Conservation (phyloP, 2,888 invertebrate species). For the Mesochorus sp. region DNA sequence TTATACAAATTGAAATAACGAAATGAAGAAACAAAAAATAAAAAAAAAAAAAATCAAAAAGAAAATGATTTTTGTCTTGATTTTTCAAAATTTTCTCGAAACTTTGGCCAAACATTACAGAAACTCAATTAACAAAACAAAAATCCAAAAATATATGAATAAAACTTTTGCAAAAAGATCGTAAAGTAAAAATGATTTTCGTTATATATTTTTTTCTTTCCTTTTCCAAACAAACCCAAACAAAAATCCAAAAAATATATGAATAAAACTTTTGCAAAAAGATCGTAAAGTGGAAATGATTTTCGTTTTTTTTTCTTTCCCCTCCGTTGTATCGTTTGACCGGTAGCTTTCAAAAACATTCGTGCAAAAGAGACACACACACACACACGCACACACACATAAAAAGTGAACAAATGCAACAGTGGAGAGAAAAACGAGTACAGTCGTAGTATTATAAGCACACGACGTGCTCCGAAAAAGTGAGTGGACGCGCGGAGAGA, state of each 20-base stretch:
- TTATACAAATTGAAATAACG: too few relatives aligned
- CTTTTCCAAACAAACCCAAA: too few relatives aligned
- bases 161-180: not conserved
- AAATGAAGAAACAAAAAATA: too few relatives aligned
- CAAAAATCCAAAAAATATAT: not conserved
- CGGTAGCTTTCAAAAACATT: not conserved
- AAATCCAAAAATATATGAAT: not conserved
- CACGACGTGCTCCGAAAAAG: constrained; percentile 32
- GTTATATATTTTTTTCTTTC: not conserved
- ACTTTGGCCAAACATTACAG: not conserved
- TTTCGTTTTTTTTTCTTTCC: not conserved
- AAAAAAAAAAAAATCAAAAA: too few relatives aligned
- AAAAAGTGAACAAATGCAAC: constrained; percentile 27
- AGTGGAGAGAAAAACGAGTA: constrained; percentile 11
- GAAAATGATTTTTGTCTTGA: not conserved
- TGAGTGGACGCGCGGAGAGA: constrained; percentile 36
- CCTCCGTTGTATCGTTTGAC: not conserved
- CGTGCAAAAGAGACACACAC: constrained; percentile 21
- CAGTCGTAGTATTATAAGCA: constrained; percentile 10
- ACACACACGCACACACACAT: too few relatives aligned
- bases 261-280: not conserved
- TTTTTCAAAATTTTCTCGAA: not conserved
- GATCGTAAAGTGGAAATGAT: not conserved
- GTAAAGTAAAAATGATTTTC: too few relatives aligned
- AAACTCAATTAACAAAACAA: not conserved